Evolutionary conservation across 2,888 invertebrate genomes (phyloP).

Genomic region (Hypercompe scribonia): DNA sequence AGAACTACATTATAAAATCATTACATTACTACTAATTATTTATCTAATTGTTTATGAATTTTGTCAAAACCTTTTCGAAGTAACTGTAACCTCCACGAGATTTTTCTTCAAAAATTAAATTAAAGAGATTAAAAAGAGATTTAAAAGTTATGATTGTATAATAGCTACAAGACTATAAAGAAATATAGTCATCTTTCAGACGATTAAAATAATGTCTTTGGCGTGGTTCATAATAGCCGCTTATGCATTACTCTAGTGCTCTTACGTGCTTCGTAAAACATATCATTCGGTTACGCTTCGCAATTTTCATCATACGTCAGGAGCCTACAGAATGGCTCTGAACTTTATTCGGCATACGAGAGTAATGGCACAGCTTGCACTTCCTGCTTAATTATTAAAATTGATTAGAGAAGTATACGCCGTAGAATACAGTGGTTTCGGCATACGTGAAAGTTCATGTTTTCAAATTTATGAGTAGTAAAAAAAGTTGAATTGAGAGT

Average conservation of each 20-base stretch:
- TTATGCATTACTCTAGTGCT: slow-evolving; percentile 38
- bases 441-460: background rate
- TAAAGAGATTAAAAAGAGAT: background rate
- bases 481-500: background rate
- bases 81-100: background rate
- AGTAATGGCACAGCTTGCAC: slow-evolving; percentile 33
- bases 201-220: slow-evolving; percentile 25
- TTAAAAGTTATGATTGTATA: background rate
- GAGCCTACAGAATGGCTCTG: slow-evolving; percentile 26
- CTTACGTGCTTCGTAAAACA: slow-evolving; percentile 49
- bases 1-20: too few species aligned
- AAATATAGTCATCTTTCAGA: slow-evolving; percentile 12
- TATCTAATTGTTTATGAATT: too few species aligned
- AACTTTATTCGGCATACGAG: slow-evolving; percentile 23
- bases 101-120: background rate
- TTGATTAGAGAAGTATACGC: slow-evolving; percentile 11
- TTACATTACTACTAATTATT: too few species aligned
- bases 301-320: slow-evolving; percentile 35
- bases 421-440: background rate
- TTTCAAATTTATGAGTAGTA: background rate
- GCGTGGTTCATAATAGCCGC: slow-evolving; percentile 37
- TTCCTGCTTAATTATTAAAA: slow-evolving; percentile 26
- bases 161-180: slow-evolving; percentile 12
- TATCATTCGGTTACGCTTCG: slow-evolving; percentile 42
- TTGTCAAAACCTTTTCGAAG: background rate